A percentile compares a stretch with the other conserved stretches of the same genome.
Evolutionary conservation across 2,888 invertebrate species (phyloP).

Genomic region (Kuschelorhynchus macadamiae): DNA sequence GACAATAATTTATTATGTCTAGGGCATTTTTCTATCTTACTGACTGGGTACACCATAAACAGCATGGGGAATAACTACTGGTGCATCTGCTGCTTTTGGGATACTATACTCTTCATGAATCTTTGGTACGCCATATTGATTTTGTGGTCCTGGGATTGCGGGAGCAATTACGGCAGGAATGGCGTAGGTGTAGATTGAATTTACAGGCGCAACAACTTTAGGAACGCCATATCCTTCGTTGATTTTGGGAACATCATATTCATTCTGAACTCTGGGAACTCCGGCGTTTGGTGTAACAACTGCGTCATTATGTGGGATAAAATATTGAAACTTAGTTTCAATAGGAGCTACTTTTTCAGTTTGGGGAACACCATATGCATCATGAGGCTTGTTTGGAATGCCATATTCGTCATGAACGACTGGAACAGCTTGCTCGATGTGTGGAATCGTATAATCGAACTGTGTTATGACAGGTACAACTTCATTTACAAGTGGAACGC

Average conservation of each 20-base stretch:
- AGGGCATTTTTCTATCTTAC: slow-evolving; percentile 1
- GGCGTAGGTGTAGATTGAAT: slow-evolving; percentile 26
- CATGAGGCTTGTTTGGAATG: slow-evolving; percentile 24
- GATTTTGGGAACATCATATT: slow-evolving; percentile 19
- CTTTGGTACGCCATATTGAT: slow-evolving; percentile 20
- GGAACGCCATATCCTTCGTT: slow-evolving; percentile 28
- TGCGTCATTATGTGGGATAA: slow-evolving; percentile 25
- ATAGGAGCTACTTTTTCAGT: slow-evolving; percentile 1
- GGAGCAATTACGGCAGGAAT: slow-evolving; percentile 23
- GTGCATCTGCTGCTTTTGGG: slow-evolving; percentile 8
- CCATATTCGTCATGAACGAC: slow-evolving; percentile 15
- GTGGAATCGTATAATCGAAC: slow-evolving; percentile 33
- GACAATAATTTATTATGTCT: no score
- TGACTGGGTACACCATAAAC: slow-evolving; percentile 40
- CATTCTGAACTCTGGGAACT: slow-evolving; percentile 17
- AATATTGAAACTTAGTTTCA: slow-evolving; percentile 21
- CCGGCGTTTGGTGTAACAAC: background rate
- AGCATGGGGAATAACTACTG: slow-evolving; percentile 30
- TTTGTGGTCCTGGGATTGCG: background rate
- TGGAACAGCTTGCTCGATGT: slow-evolving; percentile 6
- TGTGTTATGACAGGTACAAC: slow-evolving; percentile 18
- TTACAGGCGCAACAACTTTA: slow-evolving; percentile 11
- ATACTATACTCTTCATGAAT: slow-evolving; percentile 13
- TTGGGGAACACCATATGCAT: slow-evolving; percentile 32
- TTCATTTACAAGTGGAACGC: slow-evolving; percentile 8